Conservation (phyloP, 2,888 invertebrate genomes). For the Acanthococcus lagerstroemiae region DNA sequence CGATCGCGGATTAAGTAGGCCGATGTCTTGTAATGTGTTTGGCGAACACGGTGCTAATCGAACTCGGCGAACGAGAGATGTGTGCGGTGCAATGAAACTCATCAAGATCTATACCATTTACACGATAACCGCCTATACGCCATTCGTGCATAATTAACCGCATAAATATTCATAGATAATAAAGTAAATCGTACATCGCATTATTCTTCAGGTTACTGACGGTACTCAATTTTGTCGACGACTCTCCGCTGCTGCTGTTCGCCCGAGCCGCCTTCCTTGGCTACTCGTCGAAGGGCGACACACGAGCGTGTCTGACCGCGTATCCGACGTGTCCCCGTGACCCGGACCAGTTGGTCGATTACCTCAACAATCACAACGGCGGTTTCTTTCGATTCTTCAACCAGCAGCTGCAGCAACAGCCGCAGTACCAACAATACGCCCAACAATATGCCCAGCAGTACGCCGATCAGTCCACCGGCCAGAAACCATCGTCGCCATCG, state of each 20-base stretch:
- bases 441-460: conserved; percentile 13
- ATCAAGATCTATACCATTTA: no score
- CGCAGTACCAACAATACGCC: conserved; percentile 34
- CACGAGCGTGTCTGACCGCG: conserved; percentile 51
- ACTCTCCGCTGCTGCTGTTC: conserved; percentile 60
- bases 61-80: no score
- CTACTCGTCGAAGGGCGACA: conserved; percentile 54
- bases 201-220: conserved; percentile 50
- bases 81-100: no score
- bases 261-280: conserved; percentile 67
- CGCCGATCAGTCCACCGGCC: neutral
- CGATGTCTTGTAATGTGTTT: no score
- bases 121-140: no score
- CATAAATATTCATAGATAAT: no score
- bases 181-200: no score
- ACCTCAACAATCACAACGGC: conserved; percentile 75
- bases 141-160: no score
- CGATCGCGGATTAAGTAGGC: no score
- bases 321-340: conserved; percentile 66
- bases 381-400: conserved; percentile 72
- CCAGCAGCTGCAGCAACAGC: conserved; percentile 36
- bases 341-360: conserved; percentile 60
- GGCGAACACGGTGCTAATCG: no score
- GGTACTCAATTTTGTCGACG: conserved; percentile 46
- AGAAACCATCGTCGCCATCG: neutral